Evolutionary conservation across 2,797 vertebrate species (phyloP).

Genomic region (Sebastes oblongus): DNA sequence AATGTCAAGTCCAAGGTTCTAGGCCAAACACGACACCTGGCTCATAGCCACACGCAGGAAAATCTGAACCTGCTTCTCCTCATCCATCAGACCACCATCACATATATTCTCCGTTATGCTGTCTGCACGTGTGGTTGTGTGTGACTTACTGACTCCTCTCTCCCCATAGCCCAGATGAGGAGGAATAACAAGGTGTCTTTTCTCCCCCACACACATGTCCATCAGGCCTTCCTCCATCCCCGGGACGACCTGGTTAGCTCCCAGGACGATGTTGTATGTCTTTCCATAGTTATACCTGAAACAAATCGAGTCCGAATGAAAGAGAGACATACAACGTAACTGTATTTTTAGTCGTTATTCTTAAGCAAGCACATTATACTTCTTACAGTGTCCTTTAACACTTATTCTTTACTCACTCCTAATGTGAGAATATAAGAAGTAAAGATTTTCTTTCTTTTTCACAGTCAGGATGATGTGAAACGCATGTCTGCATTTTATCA

Average conservation of each 20-base stretch:
- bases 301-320: background rate
- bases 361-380: background rate
- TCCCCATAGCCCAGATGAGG: conserved; percentile 97
- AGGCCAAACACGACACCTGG: too few species aligned
- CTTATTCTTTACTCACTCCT: background rate
- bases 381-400: background rate
- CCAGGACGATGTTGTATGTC: conserved; percentile 95
- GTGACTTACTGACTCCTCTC: conserved; percentile 90
- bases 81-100: background rate
- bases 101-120: background rate
- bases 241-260: conserved; percentile 91
- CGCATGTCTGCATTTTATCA: background rate
- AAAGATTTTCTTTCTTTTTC: too few species aligned
- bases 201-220: conserved; percentile 96
- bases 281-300: conserved; percentile 91
- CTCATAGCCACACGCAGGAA: background rate
- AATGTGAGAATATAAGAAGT: background rate
- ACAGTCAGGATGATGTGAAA: too few species aligned
- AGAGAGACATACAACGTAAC: background rate
- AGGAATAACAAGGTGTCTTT: conserved; percentile 88
- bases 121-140: background rate
- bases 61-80: background rate
- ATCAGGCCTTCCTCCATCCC: conserved; percentile 96
- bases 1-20: too few species aligned
- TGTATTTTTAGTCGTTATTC: background rate